Percentiles rank a stretch among this genome's conserved stretches.
Conservation (phyloP, 2,797 vertebrate genomes). For the Alfaro cultratus region DNA sequence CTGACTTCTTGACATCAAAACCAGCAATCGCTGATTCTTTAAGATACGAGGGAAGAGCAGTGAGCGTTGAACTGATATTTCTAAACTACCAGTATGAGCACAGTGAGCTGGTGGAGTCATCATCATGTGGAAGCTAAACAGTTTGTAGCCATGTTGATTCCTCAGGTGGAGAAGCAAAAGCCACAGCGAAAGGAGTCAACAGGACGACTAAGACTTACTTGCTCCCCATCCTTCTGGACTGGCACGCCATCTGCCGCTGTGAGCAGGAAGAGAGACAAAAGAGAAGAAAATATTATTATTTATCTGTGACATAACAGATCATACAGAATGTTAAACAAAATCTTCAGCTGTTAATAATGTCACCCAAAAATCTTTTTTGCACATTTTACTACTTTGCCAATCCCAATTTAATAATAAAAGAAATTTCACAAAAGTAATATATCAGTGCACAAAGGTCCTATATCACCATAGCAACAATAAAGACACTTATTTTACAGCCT, state of each 20-base stretch:
- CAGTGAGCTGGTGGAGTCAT: constrained; percentile 32
- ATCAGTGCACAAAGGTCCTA: not conserved
- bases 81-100: constrained; percentile 58
- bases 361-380: not conserved
- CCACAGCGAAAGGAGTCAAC: constrained; percentile 56
- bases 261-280: constrained; percentile 23
- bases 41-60: constrained; percentile 41
- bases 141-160: constrained; percentile 63
- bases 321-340: not conserved
- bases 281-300: constrained; percentile 5
- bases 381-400: not conserved
- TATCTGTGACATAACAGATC: constrained; percentile 8
- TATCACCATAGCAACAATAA: not conserved
- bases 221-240: constrained; percentile 96
- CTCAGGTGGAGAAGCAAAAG: constrained; percentile 44
- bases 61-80: constrained; percentile 44
- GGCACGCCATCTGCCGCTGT: constrained; percentile 93
- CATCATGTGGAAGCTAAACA: constrained; percentile 45
- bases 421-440: not conserved
- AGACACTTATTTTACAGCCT: not conserved
- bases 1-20: constrained; percentile 42
- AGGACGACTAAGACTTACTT: constrained; percentile 82
- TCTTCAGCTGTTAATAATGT: not conserved
- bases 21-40: constrained; percentile 43
- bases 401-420: not conserved